Percentiles rank a stretch among this genome's conserved stretches.
Conservation (phyloP, 2,888 invertebrate genomes). For the Orthosia cruda region DNA sequence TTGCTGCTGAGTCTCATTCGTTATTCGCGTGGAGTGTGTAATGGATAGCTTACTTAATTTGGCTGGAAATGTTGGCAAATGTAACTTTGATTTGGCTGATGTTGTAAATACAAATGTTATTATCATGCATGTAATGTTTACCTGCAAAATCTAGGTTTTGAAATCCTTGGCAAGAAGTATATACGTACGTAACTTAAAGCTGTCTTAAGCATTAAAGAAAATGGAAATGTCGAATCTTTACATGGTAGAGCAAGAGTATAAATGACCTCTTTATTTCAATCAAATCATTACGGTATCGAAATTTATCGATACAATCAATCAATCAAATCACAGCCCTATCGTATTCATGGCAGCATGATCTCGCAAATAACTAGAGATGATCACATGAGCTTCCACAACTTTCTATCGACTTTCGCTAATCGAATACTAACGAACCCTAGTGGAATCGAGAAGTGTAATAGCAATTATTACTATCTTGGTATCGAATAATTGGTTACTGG, state of each 20-base stretch:
- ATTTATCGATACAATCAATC: slow-evolving; percentile 55
- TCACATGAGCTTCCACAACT: slow-evolving; percentile 72
- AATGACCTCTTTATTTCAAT: slow-evolving; percentile 5
- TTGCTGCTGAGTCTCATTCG: slow-evolving; percentile 43
- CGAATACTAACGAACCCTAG: slow-evolving; percentile 64
- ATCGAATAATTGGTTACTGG: slow-evolving; percentile 58
- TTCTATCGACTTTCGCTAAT: slow-evolving; percentile 83
- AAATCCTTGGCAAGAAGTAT: slow-evolving; percentile 20
- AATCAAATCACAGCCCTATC: slow-evolving; percentile 56
- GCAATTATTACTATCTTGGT: slow-evolving; percentile 50
- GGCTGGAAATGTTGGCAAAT: slow-evolving; percentile 59
- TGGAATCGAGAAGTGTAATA: slow-evolving; percentile 58
- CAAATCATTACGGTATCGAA: slow-evolving; percentile 13
- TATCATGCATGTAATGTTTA: slow-evolving; percentile 14
- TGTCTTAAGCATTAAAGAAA: not conserved
- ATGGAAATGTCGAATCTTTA: not conserved
- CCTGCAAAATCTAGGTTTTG: slow-evolving; percentile 17
- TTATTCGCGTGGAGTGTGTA: slow-evolving; percentile 63
- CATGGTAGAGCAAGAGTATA: not conserved
- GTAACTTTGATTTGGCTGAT: slow-evolving; percentile 51
- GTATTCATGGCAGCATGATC: slow-evolving; percentile 69
- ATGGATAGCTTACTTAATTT: slow-evolving; percentile 54
- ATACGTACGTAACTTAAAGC: not conserved
- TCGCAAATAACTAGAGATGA: slow-evolving; percentile 71
- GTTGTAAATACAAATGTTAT: slow-evolving; percentile 46